Evolutionary conservation across 2,797 vertebrate genomes (phyloP).

Genomic region (Okamejei kenojei): DNA sequence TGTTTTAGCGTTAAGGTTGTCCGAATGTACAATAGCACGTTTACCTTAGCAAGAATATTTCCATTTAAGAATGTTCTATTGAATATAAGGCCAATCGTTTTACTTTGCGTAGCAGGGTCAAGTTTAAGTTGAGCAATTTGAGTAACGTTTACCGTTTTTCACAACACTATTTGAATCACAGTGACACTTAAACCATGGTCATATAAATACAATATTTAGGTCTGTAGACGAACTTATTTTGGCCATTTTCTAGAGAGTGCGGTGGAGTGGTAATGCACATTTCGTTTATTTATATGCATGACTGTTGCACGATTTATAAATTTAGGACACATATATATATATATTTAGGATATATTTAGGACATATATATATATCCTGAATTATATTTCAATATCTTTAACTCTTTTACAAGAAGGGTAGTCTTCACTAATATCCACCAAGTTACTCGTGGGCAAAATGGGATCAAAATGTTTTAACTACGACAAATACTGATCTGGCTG

Average conservation of each 20-base stretch:
- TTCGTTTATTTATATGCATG: constrained; percentile 37
- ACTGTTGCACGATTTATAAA: constrained; percentile 68
- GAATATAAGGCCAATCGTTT: not conserved
- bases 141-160: not conserved
- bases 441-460: not conserved
- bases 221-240: not conserved
- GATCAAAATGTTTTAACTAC: constrained; percentile 6
- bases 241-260: not conserved
- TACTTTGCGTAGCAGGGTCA: constrained; percentile 11
- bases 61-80: not conserved
- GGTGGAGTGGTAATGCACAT: constrained; percentile 1
- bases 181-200: not conserved
- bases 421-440: not conserved
- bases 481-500: not conserved
- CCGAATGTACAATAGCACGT: constrained; percentile 32
- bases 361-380: not conserved
- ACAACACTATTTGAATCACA: not conserved
- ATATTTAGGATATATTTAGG: constrained; percentile 40
- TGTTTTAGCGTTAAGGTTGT: constrained; percentile 21
- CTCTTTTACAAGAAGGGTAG: not conserved
- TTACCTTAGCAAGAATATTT: constrained; percentile 32
- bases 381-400: constrained; percentile 27
- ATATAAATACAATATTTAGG: not conserved
- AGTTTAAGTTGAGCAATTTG: constrained; percentile 3
- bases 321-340: constrained; percentile 57